These are phyloP conservation scores for Mizuhopecten yessoensis DNA, from an alignment of 1,140 invertebrate species.

Conservation along the genomic window DNA sequence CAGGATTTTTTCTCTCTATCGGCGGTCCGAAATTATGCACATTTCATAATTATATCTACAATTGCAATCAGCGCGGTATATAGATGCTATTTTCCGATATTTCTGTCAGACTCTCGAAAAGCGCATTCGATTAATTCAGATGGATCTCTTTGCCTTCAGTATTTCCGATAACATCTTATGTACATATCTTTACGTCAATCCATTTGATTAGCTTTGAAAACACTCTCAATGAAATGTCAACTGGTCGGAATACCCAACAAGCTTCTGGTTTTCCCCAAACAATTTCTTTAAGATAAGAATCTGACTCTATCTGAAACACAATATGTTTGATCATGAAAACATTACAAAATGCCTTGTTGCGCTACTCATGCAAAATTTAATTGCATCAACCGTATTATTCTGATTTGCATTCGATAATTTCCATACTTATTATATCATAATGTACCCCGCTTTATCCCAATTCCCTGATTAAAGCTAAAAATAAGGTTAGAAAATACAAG, in stretches of 20 bases:
- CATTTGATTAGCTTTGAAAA: background rate
- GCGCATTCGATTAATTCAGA: background rate
- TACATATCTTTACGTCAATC: background rate
- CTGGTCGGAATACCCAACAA: background rate
- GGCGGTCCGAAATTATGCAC: background rate
- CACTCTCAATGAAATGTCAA: background rate
- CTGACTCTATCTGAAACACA: too few species aligned
- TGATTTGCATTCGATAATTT: too few species aligned
- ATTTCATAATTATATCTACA: background rate
- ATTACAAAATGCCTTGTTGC: too few species aligned
- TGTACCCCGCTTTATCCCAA: too few species aligned
- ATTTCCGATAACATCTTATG: background rate
- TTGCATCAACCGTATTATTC: too few species aligned
- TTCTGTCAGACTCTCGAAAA: background rate
- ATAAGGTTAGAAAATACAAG: too few species aligned
- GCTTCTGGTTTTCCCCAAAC: background rate
- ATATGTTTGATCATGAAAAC: too few species aligned
- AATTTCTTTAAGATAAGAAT: background rate
- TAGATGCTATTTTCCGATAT: background rate
- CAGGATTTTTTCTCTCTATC: too few species aligned
- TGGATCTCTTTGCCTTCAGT: background rate
- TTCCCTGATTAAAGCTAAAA: too few species aligned
- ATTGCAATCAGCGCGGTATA: background rate
- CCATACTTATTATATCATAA: too few species aligned
- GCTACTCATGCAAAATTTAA: too few species aligned